phyloP scores from a whole-genome alignment of 1,140 invertebrate species.

The Idris sp. region DNA sequence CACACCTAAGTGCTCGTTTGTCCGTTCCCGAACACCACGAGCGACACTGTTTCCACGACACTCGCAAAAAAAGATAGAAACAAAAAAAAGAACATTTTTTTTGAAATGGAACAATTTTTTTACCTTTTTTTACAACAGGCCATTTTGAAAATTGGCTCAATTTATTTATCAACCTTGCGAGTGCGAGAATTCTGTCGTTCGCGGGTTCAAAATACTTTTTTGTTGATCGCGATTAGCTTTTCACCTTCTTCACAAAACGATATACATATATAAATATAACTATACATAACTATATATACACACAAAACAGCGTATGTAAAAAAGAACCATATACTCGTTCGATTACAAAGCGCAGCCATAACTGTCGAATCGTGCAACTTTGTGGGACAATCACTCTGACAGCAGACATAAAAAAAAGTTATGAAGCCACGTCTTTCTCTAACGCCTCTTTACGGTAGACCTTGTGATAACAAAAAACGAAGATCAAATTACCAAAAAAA shows the following conservation, averaged over 20 bases:
- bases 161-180: slow-evolving; percentile 54
- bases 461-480: slow-evolving; percentile 47
- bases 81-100: slow-evolving; percentile 34
- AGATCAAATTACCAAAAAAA: slow-evolving; percentile 2
- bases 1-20: slow-evolving; percentile 52
- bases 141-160: too few species aligned
- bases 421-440: slow-evolving; percentile 52
- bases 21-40: slow-evolving; percentile 18
- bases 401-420: slow-evolving; percentile 40
- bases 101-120: too few species aligned
- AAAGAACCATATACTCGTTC: slow-evolving; percentile 43
- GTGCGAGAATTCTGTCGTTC: slow-evolving; percentile 17
- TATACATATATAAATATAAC: slow-evolving; percentile 38
- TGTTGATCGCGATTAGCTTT: slow-evolving; percentile 46
- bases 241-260: slow-evolving; percentile 41
- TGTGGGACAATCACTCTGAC: slow-evolving; percentile 60
- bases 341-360: slow-evolving; percentile 46
- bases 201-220: slow-evolving; percentile 13
- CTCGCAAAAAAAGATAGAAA: slow-evolving; percentile 24
- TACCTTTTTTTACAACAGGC: too few species aligned
- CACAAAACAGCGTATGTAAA: too few species aligned
- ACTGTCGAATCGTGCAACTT: slow-evolving; percentile 49
- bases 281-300: too few species aligned
- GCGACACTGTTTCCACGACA: slow-evolving; percentile 22
- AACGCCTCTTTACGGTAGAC: slow-evolving; percentile 54